Conservation (phyloP, 2,797 vertebrate species). For the Ambastaia sidthimunki region DNA sequence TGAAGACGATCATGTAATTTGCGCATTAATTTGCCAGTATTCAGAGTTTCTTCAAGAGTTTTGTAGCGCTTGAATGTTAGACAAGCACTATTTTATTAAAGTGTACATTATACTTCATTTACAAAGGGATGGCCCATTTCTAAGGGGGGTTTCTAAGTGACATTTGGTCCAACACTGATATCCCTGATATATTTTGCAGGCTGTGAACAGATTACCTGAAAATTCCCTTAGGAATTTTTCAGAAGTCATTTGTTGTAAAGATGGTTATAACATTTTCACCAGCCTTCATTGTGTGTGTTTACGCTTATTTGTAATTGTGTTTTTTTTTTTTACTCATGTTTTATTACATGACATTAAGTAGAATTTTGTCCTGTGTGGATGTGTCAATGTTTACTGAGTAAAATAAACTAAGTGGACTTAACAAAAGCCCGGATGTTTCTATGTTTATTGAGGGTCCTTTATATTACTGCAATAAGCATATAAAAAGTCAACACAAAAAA, state of each 20-base stretch:
- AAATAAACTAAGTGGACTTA: slow-evolving; percentile 61
- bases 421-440: not conserved
- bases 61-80: slow-evolving; percentile 55
- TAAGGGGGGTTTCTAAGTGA: slow-evolving; percentile 36
- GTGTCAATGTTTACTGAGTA: slow-evolving; percentile 75
- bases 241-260: not conserved
- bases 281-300: slow-evolving; percentile 9
- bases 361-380: slow-evolving; percentile 70
- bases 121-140: slow-evolving; percentile 50
- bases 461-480: not conserved
- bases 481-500: not conserved
- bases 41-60: not conserved
- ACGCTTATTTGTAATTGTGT: slow-evolving; percentile 31
- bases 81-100: slow-evolving; percentile 21
- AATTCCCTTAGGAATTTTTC: slow-evolving; percentile 1
- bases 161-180: slow-evolving; percentile 15
- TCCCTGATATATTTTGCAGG: not conserved
- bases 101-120: slow-evolving; percentile 26
- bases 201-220: not conserved
- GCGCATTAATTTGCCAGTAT: not conserved
- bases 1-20: not conserved
- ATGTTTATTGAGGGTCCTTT: not conserved
- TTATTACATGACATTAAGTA: slow-evolving; percentile 30
- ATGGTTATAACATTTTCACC: slow-evolving; percentile 11
- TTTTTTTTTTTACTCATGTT: slow-evolving; percentile 20